Evolutionary conservation across 2,888 invertebrate species (phyloP).

Genomic region (Ametastegia equiseti): DNA sequence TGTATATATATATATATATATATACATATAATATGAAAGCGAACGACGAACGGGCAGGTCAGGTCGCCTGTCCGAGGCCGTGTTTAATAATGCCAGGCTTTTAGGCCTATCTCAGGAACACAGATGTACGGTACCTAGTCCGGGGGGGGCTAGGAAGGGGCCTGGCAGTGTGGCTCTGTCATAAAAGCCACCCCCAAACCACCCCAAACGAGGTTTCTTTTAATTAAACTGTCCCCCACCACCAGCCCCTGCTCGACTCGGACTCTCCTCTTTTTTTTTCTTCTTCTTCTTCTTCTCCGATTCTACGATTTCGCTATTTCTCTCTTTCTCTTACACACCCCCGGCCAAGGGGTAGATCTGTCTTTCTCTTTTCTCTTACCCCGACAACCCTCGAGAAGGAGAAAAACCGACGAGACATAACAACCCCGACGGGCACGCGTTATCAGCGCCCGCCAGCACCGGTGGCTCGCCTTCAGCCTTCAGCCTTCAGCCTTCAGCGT

Average conservation of each 20-base stretch:
- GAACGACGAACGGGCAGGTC: not conserved
- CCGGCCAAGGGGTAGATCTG: not conserved
- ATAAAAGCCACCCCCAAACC: conserved; percentile 41
- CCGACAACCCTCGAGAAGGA: conserved; percentile 41
- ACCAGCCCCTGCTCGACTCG: conserved; percentile 27
- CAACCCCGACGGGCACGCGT: conserved; percentile 70
- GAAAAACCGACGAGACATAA: conserved; percentile 63
- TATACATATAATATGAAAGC: not conserved
- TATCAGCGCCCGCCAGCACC: conserved; percentile 71
- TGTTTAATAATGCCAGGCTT: conserved; percentile 43
- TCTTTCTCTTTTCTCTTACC: conserved; percentile 12
- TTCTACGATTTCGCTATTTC: conserved; percentile 13
- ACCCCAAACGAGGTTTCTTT: conserved; percentile 71
- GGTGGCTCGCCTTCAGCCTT: conserved; percentile 54
- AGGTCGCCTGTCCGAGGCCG: not conserved
- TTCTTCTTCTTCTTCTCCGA: conserved; percentile 48
- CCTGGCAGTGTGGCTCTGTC: conserved; percentile 31
- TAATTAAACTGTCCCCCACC: conserved; percentile 71
- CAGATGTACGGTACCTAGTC: conserved; percentile 33
- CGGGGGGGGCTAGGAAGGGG: not conserved
- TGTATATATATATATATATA: not conserved
- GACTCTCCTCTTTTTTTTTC: conserved; percentile 48
- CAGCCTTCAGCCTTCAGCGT: too few relatives aligned
- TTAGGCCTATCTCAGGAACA: conserved; percentile 38
- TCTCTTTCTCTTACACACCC: conserved; percentile 19